Base-by-base conservation (phyloP, 1,140 invertebrate species). In the Triops longicaudatus region DNA sequence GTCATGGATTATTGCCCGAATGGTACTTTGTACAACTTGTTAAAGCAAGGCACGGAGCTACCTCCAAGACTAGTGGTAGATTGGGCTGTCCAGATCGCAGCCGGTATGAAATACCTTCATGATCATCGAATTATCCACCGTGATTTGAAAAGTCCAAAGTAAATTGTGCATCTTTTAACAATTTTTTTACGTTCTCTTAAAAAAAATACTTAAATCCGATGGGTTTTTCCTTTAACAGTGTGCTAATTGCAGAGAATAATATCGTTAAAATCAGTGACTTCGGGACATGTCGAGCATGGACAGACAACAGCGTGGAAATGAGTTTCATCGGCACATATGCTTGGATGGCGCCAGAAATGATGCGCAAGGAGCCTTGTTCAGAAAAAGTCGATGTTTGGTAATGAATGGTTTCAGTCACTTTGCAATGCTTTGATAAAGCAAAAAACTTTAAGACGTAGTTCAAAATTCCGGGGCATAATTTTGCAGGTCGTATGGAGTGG, bases 271-370 rank as follows among this genome's bases (percentile, higher is more conserved):
- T 99, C 72, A 97, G 94, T 80, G 97, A 99, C 86, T 99, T 99
- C 86, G 98, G 97, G 17, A 98, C 96, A 1, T 94, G 94, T 82
- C 89, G 94, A 80, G 93, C 96, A 80, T 97, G 93, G 92, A 96
- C 96, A 83, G 92, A 96, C 82, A 95, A 95, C 77, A 97, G 95
- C 83, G 95, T 94, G 26, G 93, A 93, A 82, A 99, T 99, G 96
- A 97, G 93, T 80, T 98, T 99, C 85, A 95, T 95, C 26, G 95
- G 95, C 75, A 99, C 97, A 0, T 95, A 98, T 1, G 94, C 95
- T 0, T 99, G 97, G 97, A 99, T 99, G 97, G 97, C 97, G 0
- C 98, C 98, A 0, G 98, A 99, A 87, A 93, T 98, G 10, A 99
- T 99, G 78, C 89, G 96, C 75, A 96, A 97, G 83, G 95, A 98